Evolutionary conservation across 2,888 invertebrate species (phyloP).

Genomic region (Phragmatobia fuliginosa): DNA sequence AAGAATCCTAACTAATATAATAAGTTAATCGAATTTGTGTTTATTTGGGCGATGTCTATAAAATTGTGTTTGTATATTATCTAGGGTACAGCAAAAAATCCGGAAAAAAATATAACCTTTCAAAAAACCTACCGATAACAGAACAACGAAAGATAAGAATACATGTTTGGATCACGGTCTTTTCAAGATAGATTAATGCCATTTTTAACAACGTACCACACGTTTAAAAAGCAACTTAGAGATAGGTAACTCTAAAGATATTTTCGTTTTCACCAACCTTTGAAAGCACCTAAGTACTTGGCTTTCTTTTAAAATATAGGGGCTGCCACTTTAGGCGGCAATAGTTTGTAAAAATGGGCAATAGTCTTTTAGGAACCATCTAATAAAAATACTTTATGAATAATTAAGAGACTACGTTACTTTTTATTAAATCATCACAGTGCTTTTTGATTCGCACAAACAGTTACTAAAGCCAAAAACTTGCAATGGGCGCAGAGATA

Average conservation of each 20-base stretch:
- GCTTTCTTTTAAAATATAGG: too few species aligned
- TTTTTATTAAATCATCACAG: neutral
- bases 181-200: neutral
- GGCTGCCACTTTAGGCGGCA: too few species aligned
- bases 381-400: neutral
- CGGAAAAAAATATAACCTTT: neutral
- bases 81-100: neutral
- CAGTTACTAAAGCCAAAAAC: constrained; percentile 10
- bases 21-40: neutral
- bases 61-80: neutral
- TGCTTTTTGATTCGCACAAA: too few species aligned
- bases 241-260: too few species aligned
- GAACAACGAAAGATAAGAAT: neutral
- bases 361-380: neutral
- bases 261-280: too few species aligned
- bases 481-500: constrained; percentile 29
- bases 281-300: too few species aligned
- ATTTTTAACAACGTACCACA: too few species aligned
- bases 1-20: neutral
- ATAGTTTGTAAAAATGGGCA: too few species aligned
- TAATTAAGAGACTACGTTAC: neutral
- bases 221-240: too few species aligned
- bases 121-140: neutral
- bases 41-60: neutral
- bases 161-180: neutral